phyloP scores from a whole-genome alignment of 2,797 vertebrate genomes.

The Sorex maritimensis region DNA sequence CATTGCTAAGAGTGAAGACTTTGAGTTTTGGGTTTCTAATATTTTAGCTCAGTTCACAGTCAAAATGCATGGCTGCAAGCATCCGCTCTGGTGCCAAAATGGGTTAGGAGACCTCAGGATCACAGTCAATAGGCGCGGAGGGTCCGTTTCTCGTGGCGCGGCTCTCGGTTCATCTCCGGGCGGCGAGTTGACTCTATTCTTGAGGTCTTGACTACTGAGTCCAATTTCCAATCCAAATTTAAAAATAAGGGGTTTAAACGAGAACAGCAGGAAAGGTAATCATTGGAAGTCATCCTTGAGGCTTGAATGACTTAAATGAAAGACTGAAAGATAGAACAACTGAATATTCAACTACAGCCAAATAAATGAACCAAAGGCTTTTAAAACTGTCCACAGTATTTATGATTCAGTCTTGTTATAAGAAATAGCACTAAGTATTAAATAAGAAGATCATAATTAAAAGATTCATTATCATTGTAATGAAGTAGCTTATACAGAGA shows the following conservation, averaged over 20 bases:
- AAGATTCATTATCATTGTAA: neutral
- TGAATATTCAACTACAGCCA: neutral
- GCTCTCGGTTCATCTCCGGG: no score
- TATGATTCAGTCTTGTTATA: neutral
- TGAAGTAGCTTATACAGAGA: neutral
- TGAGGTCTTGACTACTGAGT: neutral
- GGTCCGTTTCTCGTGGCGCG: no score
- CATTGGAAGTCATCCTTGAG: neutral
- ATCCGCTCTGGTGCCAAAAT: no score
- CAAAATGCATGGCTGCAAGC: no score
- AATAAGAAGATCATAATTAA: slow-evolving; percentile 1
- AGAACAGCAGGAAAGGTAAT: neutral
- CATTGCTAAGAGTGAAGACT: no score
- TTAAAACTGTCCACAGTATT: neutral
- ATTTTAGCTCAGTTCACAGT: no score
- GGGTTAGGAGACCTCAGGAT: no score
- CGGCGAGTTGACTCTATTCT: neutral
- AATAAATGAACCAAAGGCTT: neutral
- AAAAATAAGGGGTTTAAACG: neutral
- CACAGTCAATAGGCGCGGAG: no score
- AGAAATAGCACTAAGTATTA: neutral
- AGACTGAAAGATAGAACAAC: neutral
- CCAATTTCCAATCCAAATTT: neutral
- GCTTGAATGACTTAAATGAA: neutral
- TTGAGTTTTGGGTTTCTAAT: no score